Percentiles rank a stretch among this genome's conserved stretches.
Conservation (phyloP, 2,797 vertebrate genomes). For the Smutsia temminckii region DNA sequence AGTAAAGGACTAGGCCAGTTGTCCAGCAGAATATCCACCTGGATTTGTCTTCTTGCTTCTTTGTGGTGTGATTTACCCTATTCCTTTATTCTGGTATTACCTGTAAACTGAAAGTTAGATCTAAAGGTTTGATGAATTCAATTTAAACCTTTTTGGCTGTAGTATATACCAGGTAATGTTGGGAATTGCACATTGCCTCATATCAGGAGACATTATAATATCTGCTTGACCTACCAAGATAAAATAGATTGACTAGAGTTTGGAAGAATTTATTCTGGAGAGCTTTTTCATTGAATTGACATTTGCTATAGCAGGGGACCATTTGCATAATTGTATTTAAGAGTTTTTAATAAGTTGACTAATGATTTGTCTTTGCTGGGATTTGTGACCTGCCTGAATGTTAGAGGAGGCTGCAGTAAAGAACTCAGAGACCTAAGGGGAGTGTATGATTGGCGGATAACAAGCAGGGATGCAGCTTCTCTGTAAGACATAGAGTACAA, state of each 20-base stretch:
- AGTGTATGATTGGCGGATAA: not conserved
- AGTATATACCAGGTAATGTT: not conserved
- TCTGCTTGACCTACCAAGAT: not conserved
- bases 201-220: not conserved
- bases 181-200: not conserved
- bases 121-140: not conserved
- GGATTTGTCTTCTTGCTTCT: not conserved
- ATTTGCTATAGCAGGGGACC: not conserved
- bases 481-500: not conserved
- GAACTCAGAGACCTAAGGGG: not conserved
- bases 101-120: not conserved
- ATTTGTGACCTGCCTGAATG: slow-evolving; percentile 16
- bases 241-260: not conserved
- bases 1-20: not conserved
- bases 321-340: not conserved
- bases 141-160: not conserved
- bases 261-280: not conserved
- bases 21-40: not conserved
- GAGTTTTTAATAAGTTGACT: not conserved
- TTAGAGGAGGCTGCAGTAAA: not conserved
- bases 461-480: slow-evolving; percentile 25
- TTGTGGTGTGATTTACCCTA: not conserved
- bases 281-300: not conserved
- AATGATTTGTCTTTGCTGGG: not conserved
- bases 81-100: not conserved